Evolutionary conservation across 1,140 invertebrate species (phyloP).

Genomic region (Brachionus plicatilis): DNA sequence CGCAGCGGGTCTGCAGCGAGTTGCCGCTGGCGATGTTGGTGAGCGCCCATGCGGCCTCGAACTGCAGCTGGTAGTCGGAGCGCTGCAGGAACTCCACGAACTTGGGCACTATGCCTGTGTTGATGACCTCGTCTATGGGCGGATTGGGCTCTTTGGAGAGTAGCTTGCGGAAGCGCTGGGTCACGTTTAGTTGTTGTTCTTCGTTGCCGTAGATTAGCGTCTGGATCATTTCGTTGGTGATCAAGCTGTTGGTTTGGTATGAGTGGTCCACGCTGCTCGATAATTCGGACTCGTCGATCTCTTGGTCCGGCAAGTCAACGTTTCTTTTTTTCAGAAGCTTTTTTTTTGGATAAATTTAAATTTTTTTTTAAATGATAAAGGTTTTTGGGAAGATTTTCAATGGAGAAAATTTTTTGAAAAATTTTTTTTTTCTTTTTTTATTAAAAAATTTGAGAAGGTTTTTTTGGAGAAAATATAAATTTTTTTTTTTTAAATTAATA

Average conservation of each 20-base stretch:
- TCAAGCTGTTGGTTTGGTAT: conserved; percentile 43
- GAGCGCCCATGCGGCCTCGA: conserved; percentile 94
- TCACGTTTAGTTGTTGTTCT: conserved; percentile 76
- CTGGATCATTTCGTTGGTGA: conserved; percentile 70
- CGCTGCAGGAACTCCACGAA: conserved; percentile 89
- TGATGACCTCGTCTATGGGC: conserved; percentile 96
- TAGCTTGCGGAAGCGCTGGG: conserved; percentile 88
- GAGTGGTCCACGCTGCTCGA: background rate
- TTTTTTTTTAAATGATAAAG: too few species aligned
- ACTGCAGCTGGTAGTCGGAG: conserved; percentile 74
- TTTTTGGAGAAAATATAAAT: too few species aligned
- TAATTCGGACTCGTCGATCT: background rate
- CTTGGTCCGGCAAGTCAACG: conserved; percentile 62
- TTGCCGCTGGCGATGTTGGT: conserved; percentile 97
- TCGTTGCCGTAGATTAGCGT: conserved; percentile 74
- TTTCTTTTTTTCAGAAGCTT: conserved; percentile 79
- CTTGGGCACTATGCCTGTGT: conserved; percentile 85
- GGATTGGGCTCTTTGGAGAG: conserved; percentile 92
- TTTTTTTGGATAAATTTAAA: background rate
- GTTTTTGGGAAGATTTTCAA: too few species aligned
- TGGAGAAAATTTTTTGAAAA: too few species aligned
- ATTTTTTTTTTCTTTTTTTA: too few species aligned
- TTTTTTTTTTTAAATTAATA: too few species aligned
- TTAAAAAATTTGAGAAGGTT: too few species aligned
- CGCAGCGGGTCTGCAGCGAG: conserved; percentile 80